These are phyloP conservation scores for Brachionus calyciflorus DNA, from an alignment of 1,140 invertebrate species.

Conservation along the genomic window DNA sequence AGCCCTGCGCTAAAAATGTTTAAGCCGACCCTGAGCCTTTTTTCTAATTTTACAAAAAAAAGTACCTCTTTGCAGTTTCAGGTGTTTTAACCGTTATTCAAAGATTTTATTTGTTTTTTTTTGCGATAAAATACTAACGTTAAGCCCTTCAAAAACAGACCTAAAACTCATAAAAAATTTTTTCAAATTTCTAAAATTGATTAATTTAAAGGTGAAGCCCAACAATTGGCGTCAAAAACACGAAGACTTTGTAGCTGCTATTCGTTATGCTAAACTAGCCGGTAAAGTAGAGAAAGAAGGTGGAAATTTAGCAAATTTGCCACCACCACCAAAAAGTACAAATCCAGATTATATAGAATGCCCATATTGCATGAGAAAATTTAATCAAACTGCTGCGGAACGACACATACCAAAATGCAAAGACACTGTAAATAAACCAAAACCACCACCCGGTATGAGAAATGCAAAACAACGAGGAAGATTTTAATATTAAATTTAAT, in stretches of 20 bases:
- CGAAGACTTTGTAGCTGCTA: constrained; percentile 83
- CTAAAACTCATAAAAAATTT: no score
- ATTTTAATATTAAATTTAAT: neutral
- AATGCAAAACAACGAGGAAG: constrained; percentile 10
- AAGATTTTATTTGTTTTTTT: no score
- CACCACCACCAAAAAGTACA: constrained; percentile 74
- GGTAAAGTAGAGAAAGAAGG: constrained; percentile 78
- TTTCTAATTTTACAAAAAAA: no score
- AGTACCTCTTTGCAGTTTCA: no score
- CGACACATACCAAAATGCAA: constrained; percentile 90
- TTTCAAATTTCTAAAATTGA: no score
- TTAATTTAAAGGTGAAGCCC: constrained; percentile 49
- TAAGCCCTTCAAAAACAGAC: no score
- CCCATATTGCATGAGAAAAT: constrained; percentile 81
- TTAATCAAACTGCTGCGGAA: constrained; percentile 79
- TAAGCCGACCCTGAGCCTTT: no score
- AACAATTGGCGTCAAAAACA: constrained; percentile 84
- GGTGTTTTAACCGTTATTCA: no score
- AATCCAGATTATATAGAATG: constrained; percentile 83
- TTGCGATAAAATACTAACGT: no score
- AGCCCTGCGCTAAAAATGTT: no score
- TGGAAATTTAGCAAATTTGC: constrained; percentile 78
- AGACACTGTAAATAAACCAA: constrained; percentile 69
- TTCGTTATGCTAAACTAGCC: constrained; percentile 80
- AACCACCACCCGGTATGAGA: constrained; percentile 47